These are phyloP conservation scores for Drosophila kepulauana DNA, from an alignment of 1,140 invertebrate species.

Conservation along the genomic window DNA sequence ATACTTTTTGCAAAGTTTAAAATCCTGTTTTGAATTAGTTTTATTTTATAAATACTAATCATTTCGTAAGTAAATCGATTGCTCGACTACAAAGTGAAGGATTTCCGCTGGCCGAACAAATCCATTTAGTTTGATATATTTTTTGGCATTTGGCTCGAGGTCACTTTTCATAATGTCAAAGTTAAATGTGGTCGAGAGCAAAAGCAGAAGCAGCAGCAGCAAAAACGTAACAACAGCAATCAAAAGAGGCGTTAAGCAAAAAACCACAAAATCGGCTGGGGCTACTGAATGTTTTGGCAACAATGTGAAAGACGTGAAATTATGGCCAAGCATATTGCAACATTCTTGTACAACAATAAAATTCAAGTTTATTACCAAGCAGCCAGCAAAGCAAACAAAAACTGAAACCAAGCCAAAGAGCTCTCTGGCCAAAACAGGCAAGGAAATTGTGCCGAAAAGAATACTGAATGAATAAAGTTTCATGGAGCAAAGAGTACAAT, in stretches of 20 bases:
- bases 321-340: constrained; percentile 82
- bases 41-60: too few relatives aligned
- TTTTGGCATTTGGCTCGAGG: not conserved
- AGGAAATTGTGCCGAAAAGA: constrained; percentile 42
- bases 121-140: not conserved
- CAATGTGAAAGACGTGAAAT: constrained; percentile 72
- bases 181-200: constrained; percentile 8
- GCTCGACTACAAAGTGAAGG: too few relatives aligned
- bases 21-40: too few relatives aligned
- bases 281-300: constrained; percentile 56
- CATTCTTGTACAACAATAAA: constrained; percentile 82
- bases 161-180: constrained; percentile 51
- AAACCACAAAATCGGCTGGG: constrained; percentile 61
- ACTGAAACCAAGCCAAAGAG: constrained; percentile 39
- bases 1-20: too few relatives aligned
- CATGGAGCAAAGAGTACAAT: constrained; percentile 25
- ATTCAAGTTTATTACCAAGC: constrained; percentile 74
- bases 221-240: constrained; percentile 44
- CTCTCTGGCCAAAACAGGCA: constrained; percentile 12
- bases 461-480: constrained; percentile 44
- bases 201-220: not conserved
- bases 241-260: constrained; percentile 52
- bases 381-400: constrained; percentile 39
- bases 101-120: too few relatives aligned
- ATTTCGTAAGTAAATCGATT: too few relatives aligned